phyloP scores from a whole-genome alignment of 1,140 invertebrate species.

The Saxidomus purpurata region DNA sequence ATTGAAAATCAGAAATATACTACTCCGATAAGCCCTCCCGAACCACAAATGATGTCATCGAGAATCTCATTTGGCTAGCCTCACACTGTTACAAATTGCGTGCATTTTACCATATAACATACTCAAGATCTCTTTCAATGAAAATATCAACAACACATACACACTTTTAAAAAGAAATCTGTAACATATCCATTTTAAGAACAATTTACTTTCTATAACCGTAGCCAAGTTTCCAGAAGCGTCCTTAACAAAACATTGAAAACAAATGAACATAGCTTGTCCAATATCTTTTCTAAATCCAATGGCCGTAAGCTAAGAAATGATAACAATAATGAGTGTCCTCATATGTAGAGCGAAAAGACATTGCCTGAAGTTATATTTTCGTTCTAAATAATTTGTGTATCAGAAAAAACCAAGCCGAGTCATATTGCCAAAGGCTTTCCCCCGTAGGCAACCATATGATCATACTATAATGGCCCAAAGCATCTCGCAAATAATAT shows the following conservation, averaged over 20 bases:
- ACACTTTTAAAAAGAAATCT: too few species aligned
- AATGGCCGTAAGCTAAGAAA: constrained; percentile 1
- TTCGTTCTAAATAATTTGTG: constrained; percentile 25
- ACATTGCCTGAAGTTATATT: constrained; percentile 36
- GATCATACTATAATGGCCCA: constrained; percentile 26
- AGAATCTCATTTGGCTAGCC: neutral
- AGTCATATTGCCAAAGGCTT: constrained; percentile 38
- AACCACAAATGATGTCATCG: constrained; percentile 3
- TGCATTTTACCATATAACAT: too few species aligned
- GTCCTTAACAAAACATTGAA: too few species aligned
- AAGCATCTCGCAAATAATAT: constrained; percentile 32
- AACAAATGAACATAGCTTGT: too few species aligned
- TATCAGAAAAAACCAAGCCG: neutral
- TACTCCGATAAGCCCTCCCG: neutral
- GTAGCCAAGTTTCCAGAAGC: too few species aligned
- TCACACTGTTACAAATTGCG: too few species aligned
- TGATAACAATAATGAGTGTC: neutral
- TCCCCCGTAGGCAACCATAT: constrained; percentile 46
- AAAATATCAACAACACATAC: too few species aligned
- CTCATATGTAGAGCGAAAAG: constrained; percentile 43
- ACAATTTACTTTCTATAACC: too few species aligned
- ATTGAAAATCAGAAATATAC: neutral
- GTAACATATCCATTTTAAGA: too few species aligned
- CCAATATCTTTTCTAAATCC: constrained; percentile 6
- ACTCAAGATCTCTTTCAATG: too few species aligned